Evolutionary conservation across 2,888 invertebrate species (phyloP), one percentile per base, ranked within the genome.

Genomic region (Aelia acuminata): DNA sequence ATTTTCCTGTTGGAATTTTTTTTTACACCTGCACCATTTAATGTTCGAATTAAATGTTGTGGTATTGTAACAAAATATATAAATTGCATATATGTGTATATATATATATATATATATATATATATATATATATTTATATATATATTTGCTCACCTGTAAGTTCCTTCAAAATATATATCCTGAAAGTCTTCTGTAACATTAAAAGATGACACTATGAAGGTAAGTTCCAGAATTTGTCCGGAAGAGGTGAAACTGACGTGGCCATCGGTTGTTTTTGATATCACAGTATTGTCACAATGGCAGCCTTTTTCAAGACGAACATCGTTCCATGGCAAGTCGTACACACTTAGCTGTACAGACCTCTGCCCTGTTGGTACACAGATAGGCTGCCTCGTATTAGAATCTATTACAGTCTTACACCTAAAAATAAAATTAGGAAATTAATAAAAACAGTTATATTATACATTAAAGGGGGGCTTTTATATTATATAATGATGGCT

Each of bases 141-240:
- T n/a, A 80, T 50, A 22, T 18, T 15, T 70, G 18, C 22, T 80
- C 50, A 87, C 87, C 87, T 87, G 50, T 95, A 95, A 91, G 90
- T 93, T 11, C 96, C 97, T 91, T 95, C 95, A 92, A 97, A 97
- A 93, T 95, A 96, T 87, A 97, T 94, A 91, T 96, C 95, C 49
- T 96, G 95, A 92, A 96, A 97, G 92, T 98, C 96, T 92, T 97
- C 96, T 86, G 95, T 94, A 87, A 97, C 94, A 91, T 94, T 94
- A 93, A 97, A 94, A 88, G 94, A 93, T 90, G 95, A 95, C 89
- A 97, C 95, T 91, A 95, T 94, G 92, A 97, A 96, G 91, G 95
- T 95, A 89, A 97, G 93, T 93, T 97, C 97, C 91, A 97, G 93
- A 84, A 95, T 94, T 89, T 94, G 93, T 47, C 95, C 94, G 50